Evolutionary conservation across 30 jellyfish, hydroid and myxozoan species (phyloP), one percentile per base, ranked within the genome.

Genomic region (Mastigias papua): DNA sequence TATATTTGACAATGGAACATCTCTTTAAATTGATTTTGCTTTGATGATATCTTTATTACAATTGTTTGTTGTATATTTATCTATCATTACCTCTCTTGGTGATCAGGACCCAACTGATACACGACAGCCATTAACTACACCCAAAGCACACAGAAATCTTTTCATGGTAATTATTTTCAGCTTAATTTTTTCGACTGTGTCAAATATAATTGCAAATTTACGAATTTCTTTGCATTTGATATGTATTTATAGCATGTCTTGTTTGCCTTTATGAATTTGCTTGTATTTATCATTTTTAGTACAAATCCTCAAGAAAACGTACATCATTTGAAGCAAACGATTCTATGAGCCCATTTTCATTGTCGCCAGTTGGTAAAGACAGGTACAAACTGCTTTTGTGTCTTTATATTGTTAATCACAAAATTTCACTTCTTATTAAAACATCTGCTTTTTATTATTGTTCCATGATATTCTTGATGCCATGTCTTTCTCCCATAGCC

Each of bases 41-140:
- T 15, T 42, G 13, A 42, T 42, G 54, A 42, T 15, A 42, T 15
- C 13, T 42, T 42, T 42, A 8, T 15, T 4, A 15, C 13, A 42
- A 15, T 15, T 42, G 54, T 42, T 42, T 15, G 13, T 15, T 42
- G 54, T 15, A 42, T 42, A 42, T 42, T 42, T 42, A 42, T n/a
- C 54, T 42, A 15, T 42, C 7, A 4, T 42, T 8, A 4, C 54
- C 13, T 42, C 54, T 15, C 13, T 42, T 42, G 7, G 54, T 42
- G 7, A 15, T 42, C 54, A 92, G 98, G 98, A 92, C 49, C 6
- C 80, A 37, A 49, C 21, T 57, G 98, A 92, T 64, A 80, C 76
- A 9, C 37, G 98, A 6, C 97, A 92, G 48, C 97, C 98, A 6
- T 54, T 92, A 16, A 66, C 95, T 15, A 92, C 98, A 57, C 98